phyloP scores from a whole-genome alignment of 2,113 vertebrate genomes.

The Psilopogon haemacephalus region DNA sequence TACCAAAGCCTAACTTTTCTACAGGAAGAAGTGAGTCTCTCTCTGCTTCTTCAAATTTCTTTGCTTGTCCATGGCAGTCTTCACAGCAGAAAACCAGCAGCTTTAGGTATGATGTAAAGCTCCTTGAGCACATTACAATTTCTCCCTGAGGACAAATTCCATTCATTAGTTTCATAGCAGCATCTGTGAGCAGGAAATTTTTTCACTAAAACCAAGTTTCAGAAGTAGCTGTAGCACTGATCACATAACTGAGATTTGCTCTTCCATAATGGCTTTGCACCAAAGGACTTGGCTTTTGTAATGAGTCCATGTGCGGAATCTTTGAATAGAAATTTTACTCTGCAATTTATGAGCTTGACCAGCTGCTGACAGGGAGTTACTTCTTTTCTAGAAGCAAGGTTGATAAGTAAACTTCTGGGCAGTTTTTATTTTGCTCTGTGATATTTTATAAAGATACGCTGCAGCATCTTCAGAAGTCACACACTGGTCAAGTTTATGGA shows the following conservation, averaged over 20 bases:
- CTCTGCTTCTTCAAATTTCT: not conserved
- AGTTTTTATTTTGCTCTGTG: not conserved
- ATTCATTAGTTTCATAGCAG: not conserved
- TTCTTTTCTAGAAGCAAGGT: not conserved
- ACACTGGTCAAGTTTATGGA: not conserved
- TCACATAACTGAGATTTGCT: not conserved
- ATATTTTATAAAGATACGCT: not conserved
- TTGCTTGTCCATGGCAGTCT: not conserved
- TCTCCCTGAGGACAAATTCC: not conserved
- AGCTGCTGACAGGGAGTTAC: not conserved
- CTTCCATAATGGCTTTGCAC: not conserved
- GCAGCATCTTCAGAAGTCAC: not conserved
- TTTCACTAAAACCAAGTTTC: not conserved
- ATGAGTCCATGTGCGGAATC: not conserved
- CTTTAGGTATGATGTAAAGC: not conserved
- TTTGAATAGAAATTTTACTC: not conserved
- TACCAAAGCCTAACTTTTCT: not conserved
- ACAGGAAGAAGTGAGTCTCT: not conserved
- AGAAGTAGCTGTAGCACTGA: not conserved
- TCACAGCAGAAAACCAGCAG: not conserved
- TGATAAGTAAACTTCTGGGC: not conserved
- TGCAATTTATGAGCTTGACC: not conserved
- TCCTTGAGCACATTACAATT: not conserved
- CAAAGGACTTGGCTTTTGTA: not conserved
- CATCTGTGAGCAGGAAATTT: not conserved